Conservation (phyloP, 2,888 invertebrate genomes). For the Heliconius ethilla region DNA sequence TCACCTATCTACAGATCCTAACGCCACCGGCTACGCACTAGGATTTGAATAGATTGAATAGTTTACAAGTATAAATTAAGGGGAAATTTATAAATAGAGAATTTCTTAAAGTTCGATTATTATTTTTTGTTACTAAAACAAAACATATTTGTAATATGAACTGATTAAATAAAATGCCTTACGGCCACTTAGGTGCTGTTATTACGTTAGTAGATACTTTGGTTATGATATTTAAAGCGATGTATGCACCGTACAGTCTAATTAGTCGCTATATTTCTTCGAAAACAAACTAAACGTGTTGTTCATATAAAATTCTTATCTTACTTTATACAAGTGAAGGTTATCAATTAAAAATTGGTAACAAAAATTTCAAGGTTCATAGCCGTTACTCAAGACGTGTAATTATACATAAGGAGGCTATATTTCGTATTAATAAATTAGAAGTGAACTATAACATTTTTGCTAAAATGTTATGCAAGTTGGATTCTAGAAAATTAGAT, state of each 20-base stretch:
- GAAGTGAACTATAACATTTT: neutral
- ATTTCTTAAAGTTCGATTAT: neutral
- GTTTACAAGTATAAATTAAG: too few species aligned
- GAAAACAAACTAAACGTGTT: slow-evolving; percentile 9
- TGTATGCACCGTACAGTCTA: neutral
- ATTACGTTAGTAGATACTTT: neutral
- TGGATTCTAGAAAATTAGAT: neutral
- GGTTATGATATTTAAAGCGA: neutral
- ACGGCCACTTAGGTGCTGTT: neutral
- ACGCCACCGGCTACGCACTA: too few species aligned
- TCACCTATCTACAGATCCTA: too few species aligned
- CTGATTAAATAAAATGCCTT: neutral
- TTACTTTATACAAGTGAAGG: slow-evolving; percentile 20
- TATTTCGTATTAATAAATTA: neutral
- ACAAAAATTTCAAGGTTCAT: slow-evolving; percentile 19
- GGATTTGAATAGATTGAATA: too few species aligned
- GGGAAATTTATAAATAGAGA: neutral
- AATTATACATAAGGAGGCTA: slow-evolving; percentile 11
- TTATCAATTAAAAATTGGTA: slow-evolving; percentile 18
- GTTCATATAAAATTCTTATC: slow-evolving; percentile 4
- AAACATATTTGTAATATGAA: neutral
- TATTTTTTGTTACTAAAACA: neutral
- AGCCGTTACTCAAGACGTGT: neutral
- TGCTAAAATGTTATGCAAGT: neutral
- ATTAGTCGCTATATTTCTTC: neutral